These are phyloP conservation scores for Macrotis lagotis DNA, from an alignment of 2,113 vertebrate species.

Conservation along the genomic window DNA sequence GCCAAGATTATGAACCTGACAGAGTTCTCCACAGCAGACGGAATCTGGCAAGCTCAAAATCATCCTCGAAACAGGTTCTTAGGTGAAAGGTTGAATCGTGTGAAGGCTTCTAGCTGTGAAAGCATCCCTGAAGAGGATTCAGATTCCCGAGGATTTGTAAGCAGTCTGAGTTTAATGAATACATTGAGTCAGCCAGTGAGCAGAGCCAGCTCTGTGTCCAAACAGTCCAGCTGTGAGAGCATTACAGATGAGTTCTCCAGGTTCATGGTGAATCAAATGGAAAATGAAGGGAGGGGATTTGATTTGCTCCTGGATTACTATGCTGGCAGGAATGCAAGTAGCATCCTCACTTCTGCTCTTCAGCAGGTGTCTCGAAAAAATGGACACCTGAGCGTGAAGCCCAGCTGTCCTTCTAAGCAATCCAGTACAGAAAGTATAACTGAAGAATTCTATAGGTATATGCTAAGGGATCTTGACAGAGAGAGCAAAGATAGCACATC, in stretches of 20 bases:
- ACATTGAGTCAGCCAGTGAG: conserved; percentile 91
- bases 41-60: conserved; percentile 90
- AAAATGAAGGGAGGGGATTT: conserved; percentile 95
- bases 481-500: conserved; percentile 87
- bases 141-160: conserved; percentile 82
- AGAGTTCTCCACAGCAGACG: conserved; percentile 90
- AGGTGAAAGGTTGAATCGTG: conserved; percentile 93
- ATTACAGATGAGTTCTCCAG: conserved; percentile 98
- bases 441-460: conserved; percentile 97
- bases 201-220: conserved; percentile 95
- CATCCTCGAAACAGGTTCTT: conserved; percentile 88
- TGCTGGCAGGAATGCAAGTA: conserved; percentile 95
- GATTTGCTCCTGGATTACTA: conserved; percentile 97
- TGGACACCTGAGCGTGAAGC: conserved; percentile 90
- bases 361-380: conserved; percentile 92
- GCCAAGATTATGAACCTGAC: conserved; percentile 95
- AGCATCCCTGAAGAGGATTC: conserved; percentile 96
- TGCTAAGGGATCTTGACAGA: conserved; percentile 94
- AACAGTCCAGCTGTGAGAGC: conserved; percentile 98
- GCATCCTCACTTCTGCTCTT: conserved; percentile 92
- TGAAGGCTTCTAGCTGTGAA: conserved; percentile 94
- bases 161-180: conserved; percentile 86
- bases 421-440: conserved; percentile 99
- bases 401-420: conserved; percentile 95
- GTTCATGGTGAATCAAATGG: conserved; percentile 99